Conservation (phyloP, 2,113 vertebrate species). For the Lampris megalopsis region DNA sequence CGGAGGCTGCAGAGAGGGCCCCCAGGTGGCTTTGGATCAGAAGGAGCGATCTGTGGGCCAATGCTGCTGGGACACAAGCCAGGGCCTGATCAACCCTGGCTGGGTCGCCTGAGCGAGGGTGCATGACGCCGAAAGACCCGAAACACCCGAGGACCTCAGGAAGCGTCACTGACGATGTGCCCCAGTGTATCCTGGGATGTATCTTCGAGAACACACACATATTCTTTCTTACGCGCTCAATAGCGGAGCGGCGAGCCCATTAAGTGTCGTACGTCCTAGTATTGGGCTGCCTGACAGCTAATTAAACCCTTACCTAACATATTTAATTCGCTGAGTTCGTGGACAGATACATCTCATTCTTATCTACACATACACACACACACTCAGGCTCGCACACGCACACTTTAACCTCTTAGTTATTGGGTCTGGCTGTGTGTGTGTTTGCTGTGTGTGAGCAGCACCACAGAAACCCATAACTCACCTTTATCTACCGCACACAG, state of each 20-base stretch:
- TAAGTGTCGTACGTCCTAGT: conserved; percentile 15
- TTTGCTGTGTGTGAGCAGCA: not conserved
- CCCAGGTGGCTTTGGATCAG: too few relatives aligned
- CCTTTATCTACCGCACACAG: conserved; percentile 1
- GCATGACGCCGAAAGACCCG: too few relatives aligned
- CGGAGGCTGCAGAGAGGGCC: too few relatives aligned
- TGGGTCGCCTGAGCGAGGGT: too few relatives aligned
- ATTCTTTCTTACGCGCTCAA: not conserved
- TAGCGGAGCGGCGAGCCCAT: not conserved
- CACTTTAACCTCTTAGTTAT: not conserved
- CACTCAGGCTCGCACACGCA: conserved; percentile 9
- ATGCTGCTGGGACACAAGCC: too few relatives aligned
- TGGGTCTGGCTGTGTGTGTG: not conserved
- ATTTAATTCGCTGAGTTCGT: conserved; percentile 23
- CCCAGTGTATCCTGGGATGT: too few relatives aligned
- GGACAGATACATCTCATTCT: conserved; percentile 57
- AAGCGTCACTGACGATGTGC: too few relatives aligned
- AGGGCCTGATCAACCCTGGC: too few relatives aligned
- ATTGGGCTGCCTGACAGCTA: conserved; percentile 54
- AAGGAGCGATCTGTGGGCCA: too few relatives aligned
- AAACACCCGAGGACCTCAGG: too few relatives aligned
- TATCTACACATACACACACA: conserved; percentile 36
- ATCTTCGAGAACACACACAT: not conserved
- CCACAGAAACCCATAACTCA: not conserved
- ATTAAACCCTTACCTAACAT: conserved; percentile 59